Evolutionary conservation across 1,140 invertebrate species (phyloP).

Genomic region (Drosophila punjabiensis): DNA sequence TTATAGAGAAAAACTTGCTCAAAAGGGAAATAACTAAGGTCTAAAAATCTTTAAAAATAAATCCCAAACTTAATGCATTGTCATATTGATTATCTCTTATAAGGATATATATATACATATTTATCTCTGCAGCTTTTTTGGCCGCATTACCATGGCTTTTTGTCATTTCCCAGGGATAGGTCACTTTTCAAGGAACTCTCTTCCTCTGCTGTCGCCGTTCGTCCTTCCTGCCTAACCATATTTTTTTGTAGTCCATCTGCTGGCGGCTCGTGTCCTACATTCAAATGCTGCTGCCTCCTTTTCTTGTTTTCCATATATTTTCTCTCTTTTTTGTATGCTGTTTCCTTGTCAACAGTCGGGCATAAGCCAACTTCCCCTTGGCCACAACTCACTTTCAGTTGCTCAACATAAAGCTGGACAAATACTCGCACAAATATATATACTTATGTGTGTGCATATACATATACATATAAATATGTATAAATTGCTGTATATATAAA

Average conservation of each 20-base stretch:
- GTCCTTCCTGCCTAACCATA: slow-evolving; percentile 6
- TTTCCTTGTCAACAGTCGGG: slow-evolving; percentile 46
- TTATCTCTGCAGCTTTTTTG: slow-evolving; percentile 1
- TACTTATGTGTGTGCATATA: not conserved
- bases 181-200: slow-evolving; percentile 21
- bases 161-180: slow-evolving; percentile 10
- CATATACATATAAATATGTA: not conserved
- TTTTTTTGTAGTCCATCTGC: slow-evolving; percentile 18
- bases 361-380: slow-evolving; percentile 22
- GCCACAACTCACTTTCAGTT: slow-evolving; percentile 62
- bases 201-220: slow-evolving; percentile 1
- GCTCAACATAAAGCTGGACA: slow-evolving; percentile 43
- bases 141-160: not conserved
- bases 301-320: slow-evolving; percentile 10
- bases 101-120: not conserved
- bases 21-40: not conserved
- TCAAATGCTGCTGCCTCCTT: slow-evolving; percentile 40
- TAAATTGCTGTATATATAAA: not conserved
- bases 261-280: slow-evolving; percentile 50
- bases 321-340: slow-evolving; percentile 1
- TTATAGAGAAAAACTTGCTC: not conserved
- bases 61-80: not conserved
- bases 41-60: not conserved
- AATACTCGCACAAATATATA: slow-evolving; percentile 14
- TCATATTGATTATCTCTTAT: not conserved